phyloP scores from a whole-genome alignment of 2,797 vertebrate genomes.

The Alexandromys oeconomus region DNA sequence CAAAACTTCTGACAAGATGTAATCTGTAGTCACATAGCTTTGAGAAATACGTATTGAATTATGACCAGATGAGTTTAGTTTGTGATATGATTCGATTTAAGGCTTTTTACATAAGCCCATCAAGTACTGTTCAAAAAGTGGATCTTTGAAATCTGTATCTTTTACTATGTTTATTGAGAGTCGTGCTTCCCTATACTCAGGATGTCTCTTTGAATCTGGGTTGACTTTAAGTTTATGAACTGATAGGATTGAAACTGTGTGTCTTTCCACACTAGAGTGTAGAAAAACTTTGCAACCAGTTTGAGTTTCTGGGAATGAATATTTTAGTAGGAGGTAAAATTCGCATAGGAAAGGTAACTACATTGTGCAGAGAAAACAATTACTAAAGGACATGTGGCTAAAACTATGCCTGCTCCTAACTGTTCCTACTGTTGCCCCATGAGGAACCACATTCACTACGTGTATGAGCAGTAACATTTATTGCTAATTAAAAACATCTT shows the following conservation, averaged over 20 bases:
- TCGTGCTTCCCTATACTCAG: background rate
- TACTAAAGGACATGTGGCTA: background rate
- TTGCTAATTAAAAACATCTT: background rate
- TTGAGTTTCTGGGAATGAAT: background rate
- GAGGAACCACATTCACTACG: background rate
- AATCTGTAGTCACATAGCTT: background rate
- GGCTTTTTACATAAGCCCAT: constrained; percentile 7
- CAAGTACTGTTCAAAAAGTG: background rate
- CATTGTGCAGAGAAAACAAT: background rate
- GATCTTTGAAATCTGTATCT: constrained; percentile 8
- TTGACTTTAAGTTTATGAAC: background rate
- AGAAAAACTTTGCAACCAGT: background rate
- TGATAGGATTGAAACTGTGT: background rate
- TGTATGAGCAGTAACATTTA: background rate
- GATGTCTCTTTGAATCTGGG: background rate
- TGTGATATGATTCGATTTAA: constrained; percentile 10
- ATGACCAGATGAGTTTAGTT: background rate
- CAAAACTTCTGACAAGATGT: constrained; percentile 1
- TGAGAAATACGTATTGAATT: background rate
- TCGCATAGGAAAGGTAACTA: background rate
- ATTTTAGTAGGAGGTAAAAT: background rate
- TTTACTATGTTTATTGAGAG: background rate
- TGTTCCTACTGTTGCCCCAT: background rate
- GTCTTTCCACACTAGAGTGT: background rate
- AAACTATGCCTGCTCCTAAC: background rate